Evolutionary conservation across 2,888 invertebrate species (phyloP), one percentile per base, ranked within the genome.

Genomic region (Stenodera caucasica): DNA sequence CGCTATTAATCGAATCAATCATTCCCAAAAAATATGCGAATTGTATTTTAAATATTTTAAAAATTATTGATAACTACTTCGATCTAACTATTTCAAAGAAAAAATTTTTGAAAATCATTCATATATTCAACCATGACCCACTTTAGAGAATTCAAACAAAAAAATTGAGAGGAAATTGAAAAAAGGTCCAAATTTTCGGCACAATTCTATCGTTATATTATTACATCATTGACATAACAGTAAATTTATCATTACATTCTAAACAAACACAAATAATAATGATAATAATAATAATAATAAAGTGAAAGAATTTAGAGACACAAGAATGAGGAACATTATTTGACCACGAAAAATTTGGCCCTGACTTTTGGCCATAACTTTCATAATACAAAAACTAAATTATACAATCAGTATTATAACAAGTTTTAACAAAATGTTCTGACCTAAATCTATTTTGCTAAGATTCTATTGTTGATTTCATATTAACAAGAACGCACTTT

Each of bases 331-430:
- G 72, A 73, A 72, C 69, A 70, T 58, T 68, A 68, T 68, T 70
- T 72, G 73, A 71, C 72, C 71, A 70, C 72, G 71, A 72, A 73
- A 53, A 72, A 71, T 67, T 65, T 72, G 73, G 70, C 73, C 73
- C 67, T 73, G 73, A 73, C 73, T 73, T 72, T 73, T 72, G 71
- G 69, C 69, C 70, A 70, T 72, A 72, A 73, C 73, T 73, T 73
- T 73, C 73, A 70, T 73, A 73, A 73, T 68, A 70, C 66, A 67
- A 45, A 45, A 45, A 62, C 63, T 63, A 70, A 26, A 72, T 73
- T 73, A 73, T 73, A 72, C 72, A 73, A 73, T 69, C 60, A 12
- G 21, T 45, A 45, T 45, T 45, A 23, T 45, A 65, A 64, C 61
- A 62, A 64, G 60, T 61, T 63, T 26, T 63, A 61, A 53, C 63